These are phyloP conservation scores for Zaprionus nigranus DNA, from an alignment of 1,140 invertebrate species.

Conservation along the genomic window DNA sequence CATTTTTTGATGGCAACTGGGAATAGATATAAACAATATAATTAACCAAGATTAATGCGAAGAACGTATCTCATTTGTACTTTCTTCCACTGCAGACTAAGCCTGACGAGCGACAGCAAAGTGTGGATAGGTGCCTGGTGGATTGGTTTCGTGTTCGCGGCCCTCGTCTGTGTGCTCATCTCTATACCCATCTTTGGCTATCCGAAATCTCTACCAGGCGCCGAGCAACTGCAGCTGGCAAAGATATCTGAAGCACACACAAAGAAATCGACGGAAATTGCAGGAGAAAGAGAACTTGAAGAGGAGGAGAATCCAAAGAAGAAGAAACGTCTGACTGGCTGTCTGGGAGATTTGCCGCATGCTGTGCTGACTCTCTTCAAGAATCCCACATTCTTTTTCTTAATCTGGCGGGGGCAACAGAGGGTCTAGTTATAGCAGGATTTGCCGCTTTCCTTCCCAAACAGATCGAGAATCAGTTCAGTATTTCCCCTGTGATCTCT, in stretches of 20 bases:
- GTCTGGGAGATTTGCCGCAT: slow-evolving; percentile 87
- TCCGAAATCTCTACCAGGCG: slow-evolving; percentile 89
- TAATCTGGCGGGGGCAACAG: slow-evolving; percentile 91
- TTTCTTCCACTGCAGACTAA: slow-evolving; percentile 85
- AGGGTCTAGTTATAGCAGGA: slow-evolving; percentile 91
- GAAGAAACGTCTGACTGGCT: background rate
- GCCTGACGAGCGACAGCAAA: slow-evolving; percentile 89
- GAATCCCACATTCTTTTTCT: slow-evolving; percentile 93
- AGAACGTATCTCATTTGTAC: too few species aligned
- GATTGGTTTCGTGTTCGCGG: slow-evolving; percentile 91
- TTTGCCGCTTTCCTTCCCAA: slow-evolving; percentile 94
- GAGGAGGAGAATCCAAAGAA: slow-evolving; percentile 46
- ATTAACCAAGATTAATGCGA: too few species aligned
- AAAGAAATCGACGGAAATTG: slow-evolving; percentile 65
- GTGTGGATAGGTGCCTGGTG: slow-evolving; percentile 95
- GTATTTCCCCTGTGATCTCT: slow-evolving; percentile 89
- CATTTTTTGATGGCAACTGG: too few species aligned
- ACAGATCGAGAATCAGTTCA: slow-evolving; percentile 93
- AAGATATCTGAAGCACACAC: slow-evolving; percentile 90
- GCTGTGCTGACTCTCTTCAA: slow-evolving; percentile 88
- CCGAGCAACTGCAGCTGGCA: slow-evolving; percentile 87
- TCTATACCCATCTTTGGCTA: slow-evolving; percentile 90
- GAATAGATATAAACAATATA: too few species aligned
- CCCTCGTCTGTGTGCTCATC: slow-evolving; percentile 88
- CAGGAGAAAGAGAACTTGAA: slow-evolving; percentile 28